phyloP scores from a whole-genome alignment of 2,888 invertebrate genomes.

The Ophioninae sp. region DNA sequence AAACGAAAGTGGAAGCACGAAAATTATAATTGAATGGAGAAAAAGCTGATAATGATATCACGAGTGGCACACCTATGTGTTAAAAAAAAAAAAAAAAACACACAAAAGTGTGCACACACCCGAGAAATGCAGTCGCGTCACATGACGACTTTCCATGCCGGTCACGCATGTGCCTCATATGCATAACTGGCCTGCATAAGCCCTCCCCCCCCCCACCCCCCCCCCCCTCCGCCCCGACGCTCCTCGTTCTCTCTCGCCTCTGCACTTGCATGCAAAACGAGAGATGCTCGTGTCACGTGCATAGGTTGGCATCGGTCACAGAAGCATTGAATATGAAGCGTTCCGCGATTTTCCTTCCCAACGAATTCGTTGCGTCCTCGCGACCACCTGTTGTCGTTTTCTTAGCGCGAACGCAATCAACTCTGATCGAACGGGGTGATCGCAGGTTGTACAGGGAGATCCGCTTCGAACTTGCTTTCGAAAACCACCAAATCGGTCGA shows the following conservation, averaged over 20 bases:
- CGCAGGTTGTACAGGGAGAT: too few relatives aligned
- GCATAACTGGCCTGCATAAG: conserved; percentile 72
- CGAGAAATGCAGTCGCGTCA: conserved; percentile 62
- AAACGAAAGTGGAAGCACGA: neutral
- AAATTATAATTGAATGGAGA: neutral
- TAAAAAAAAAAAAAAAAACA: too few relatives aligned
- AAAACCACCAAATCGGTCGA: too few relatives aligned
- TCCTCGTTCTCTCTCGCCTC: conserved; percentile 14
- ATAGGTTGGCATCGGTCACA: conserved; percentile 60
- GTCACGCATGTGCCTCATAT: conserved; percentile 72
- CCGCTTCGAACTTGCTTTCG: too few relatives aligned
- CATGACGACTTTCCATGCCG: conserved; percentile 68
- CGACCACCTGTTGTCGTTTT: conserved; percentile 41
- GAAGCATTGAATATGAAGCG: conserved; percentile 53
- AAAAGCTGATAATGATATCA: conserved; percentile 55
- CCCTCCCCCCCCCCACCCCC: conserved; percentile 27
- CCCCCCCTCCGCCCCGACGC: neutral
- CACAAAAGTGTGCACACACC: conserved; percentile 22
- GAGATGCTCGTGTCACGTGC: conserved; percentile 33
- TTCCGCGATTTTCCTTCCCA: conserved; percentile 52
- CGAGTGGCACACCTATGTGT: conserved; percentile 40
- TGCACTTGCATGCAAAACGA: conserved; percentile 31
- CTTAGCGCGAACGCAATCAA: conserved; percentile 30
- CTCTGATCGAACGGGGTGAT: neutral
- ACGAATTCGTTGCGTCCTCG: conserved; percentile 37